These are phyloP conservation scores for Balaenoptera acutorostrata DNA, from an alignment of 2,113 vertebrate species.

Conservation along the genomic window DNA sequence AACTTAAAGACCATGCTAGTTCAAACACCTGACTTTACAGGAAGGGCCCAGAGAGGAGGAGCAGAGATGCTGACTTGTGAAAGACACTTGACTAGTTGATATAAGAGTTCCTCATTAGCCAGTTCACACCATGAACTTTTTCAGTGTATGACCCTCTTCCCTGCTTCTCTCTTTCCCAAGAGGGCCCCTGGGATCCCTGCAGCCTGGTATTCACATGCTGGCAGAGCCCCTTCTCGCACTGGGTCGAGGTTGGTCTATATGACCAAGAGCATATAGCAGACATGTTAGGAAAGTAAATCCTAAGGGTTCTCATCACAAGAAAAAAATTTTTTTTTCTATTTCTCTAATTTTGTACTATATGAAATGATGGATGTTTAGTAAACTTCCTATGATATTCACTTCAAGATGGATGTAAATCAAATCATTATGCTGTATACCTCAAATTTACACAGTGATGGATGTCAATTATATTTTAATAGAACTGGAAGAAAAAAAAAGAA, in stretches of 20 bases:
- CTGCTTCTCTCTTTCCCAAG: neutral
- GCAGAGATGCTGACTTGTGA: neutral
- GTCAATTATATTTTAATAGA: too few relatives aligned
- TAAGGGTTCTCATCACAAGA: too few relatives aligned
- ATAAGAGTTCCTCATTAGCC: neutral
- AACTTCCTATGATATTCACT: too few relatives aligned
- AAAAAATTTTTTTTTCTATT: too few relatives aligned
- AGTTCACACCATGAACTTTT: neutral
- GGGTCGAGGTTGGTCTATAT: neutral
- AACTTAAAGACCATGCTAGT: neutral
- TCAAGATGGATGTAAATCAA: too few relatives aligned
- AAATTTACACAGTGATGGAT: too few relatives aligned
- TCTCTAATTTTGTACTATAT: too few relatives aligned
- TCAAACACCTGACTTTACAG: neutral
- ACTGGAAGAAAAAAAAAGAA: neutral
- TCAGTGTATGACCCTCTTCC: neutral
- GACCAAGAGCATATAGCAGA: neutral
- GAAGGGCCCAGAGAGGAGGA: neutral
- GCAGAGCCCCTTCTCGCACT: neutral
- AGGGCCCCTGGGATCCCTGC: neutral
- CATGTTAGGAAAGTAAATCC: neutral
- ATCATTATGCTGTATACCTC: too few relatives aligned
- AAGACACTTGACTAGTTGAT: neutral
- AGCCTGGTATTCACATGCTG: neutral
- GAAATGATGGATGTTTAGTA: too few relatives aligned